Base-by-base conservation (phyloP, 2,888 invertebrate species). In the Amphipyra berbera region DNA sequence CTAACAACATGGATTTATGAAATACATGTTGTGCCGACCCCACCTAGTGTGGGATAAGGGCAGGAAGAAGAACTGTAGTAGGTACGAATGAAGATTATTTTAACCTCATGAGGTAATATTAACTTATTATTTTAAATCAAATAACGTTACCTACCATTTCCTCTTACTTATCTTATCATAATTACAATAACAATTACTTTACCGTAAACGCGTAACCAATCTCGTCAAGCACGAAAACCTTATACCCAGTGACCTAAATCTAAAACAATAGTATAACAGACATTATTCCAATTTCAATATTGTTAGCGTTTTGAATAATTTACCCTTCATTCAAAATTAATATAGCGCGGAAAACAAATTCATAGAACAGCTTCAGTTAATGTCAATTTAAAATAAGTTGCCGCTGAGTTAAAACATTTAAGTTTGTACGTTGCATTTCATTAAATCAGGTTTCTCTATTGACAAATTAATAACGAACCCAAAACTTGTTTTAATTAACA, bases 371-470 rank as follows among this genome's bases (percentile, higher is more conserved):
- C 40, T 50, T 7, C 40, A 47, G 14, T 60, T 42, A 50, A 52
- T 61, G 41, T 47, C 27, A 56, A 52, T 56, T 50, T 59, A 21
- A 60, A 68, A 72, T 67, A 74, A 78, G 47, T 71, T 73, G 61
- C 59, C 55, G 47, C 58, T 45, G 57, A 73, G 53, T 67, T 58
- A 55, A 67, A 78, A 67, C 72, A 76, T 77, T 73, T 69, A 76
- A 73, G 65, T 73, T n/a, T 46, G 57, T 63, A 61, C 63, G 61
- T 67, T 73, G 68, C 65, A 58, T 58, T 64, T 56, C 56, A 61
- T 56, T 56, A 47, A 46, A 59, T 14, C 41, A 9, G 35, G 47
- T 46, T 53, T 46, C 50, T 50, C 41, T 53, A 12, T 21, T 21
- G 21, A 35, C 35, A 48, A 42, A 53, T 60, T 48, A 41, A 53